Conservation (phyloP, 2,113 vertebrate genomes). For the Synodontis membranacea region DNA sequence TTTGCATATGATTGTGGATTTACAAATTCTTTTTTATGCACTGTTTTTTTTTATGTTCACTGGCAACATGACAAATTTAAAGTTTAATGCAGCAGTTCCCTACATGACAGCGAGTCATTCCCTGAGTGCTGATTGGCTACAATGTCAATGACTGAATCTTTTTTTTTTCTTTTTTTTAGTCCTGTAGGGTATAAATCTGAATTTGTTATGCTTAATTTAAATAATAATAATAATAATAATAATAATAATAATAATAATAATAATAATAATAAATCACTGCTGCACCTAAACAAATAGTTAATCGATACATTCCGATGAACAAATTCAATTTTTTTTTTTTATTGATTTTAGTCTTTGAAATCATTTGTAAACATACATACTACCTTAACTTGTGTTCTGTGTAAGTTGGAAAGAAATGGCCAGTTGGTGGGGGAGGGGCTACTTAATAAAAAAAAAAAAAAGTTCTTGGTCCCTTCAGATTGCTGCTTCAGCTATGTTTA, state of each 20-base stretch:
- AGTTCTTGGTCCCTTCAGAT: not conserved
- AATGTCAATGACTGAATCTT: not conserved
- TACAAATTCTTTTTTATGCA: not conserved
- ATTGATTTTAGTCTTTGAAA: not conserved
- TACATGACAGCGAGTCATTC: not conserved
- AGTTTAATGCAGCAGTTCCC: not conserved
- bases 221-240: no score
- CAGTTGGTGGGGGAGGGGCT: not conserved
- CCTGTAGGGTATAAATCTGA: not conserved
- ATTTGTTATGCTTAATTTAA: no score
- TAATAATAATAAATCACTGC: no score
- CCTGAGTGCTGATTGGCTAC: not conserved
- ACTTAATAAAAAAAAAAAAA: no score
- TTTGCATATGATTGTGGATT: slow-evolving; percentile 21
- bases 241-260: no score
- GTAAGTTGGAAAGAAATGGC: not conserved
- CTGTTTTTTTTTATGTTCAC: not conserved
- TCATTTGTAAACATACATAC: not conserved
- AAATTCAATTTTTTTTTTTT: not conserved
- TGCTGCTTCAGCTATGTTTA: not conserved
- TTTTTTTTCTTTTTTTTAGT: not conserved
- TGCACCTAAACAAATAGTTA: not conserved
- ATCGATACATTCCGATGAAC: not conserved
- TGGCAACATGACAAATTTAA: not conserved
- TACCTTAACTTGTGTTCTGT: not conserved